Evolutionary conservation across 2,113 vertebrate species (phyloP).

Genomic region (Bettongia penicillata): DNA sequence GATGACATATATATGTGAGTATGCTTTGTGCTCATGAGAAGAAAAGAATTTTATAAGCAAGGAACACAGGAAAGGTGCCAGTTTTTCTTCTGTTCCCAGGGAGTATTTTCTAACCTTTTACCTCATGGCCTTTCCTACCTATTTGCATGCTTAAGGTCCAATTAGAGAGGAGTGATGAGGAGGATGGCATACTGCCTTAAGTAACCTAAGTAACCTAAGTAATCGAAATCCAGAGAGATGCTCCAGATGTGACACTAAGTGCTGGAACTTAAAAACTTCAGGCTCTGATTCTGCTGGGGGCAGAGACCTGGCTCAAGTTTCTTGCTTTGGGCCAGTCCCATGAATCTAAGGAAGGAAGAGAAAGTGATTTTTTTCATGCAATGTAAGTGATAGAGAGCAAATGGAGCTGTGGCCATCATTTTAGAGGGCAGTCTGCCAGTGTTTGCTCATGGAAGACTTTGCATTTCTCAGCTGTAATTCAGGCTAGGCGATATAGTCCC

Average conservation of each 20-base stretch:
- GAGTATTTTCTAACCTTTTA: neutral
- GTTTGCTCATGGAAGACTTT: neutral
- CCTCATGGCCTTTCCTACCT: neutral
- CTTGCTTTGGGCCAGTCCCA: neutral
- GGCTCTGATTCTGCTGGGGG: neutral
- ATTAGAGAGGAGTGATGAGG: neutral
- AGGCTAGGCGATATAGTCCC: neutral
- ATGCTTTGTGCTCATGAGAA: neutral
- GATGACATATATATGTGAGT: no score
- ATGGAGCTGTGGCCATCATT: neutral
- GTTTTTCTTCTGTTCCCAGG: neutral
- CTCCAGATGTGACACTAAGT: neutral
- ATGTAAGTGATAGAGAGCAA: neutral
- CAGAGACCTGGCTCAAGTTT: neutral
- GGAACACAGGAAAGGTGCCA: neutral
- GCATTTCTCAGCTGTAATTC: constrained; percentile 2
- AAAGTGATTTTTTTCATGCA: neutral
- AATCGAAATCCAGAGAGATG: constrained; percentile 15
- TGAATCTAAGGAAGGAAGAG: neutral
- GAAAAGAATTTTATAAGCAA: constrained; percentile 28
- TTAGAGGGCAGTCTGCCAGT: neutral
- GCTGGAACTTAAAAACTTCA: neutral
- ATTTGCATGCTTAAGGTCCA: neutral
- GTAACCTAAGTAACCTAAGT: no score
- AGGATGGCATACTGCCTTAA: neutral